Evolutionary conservation across 1,140 invertebrate species (phyloP), one percentile per base, ranked within the genome.

Genomic region (Druon quercuslanigerum): DNA sequence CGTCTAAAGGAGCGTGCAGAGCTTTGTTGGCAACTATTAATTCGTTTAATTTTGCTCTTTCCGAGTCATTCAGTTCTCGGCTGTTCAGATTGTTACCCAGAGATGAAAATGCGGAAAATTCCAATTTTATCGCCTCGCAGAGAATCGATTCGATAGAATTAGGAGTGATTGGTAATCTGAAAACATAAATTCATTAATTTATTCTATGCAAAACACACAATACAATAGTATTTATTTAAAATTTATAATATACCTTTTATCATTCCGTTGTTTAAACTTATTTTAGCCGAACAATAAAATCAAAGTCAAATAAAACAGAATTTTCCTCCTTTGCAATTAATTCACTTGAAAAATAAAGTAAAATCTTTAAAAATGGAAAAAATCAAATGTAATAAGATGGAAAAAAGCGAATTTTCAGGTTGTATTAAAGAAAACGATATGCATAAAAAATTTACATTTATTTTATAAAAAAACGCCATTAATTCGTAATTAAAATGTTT

Each of bases 21-120:
- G 96, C 95, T 90, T 96, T 96, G 87, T 96, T 96, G 1, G 96
- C 96, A 3, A 96, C 92, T 60, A 97, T 95, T 17, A 98, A 89
- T 88, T 98, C 96, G 80, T 96, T 95, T 52, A 98, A 87, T 89
- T 97, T 97, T 13, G 94, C 94, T 82, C 94, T 92, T 89, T 97
- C 96, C 13, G 95, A 94, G 87, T 96, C 95, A 87, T 97, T 97
- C 4, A 97, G 91, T 87, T 96, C 94, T 56, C 94, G 92, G 14
- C 93, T 94, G 5, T 92, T 94, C 76, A 92, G 92, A 83, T 92
- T 92, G 80, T 92, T 92, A 51, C 92, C 92, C 17, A 93, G 91
- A 19, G 93, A 88, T 0, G 94, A 93, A 25, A 94, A 95, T 0
- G 94, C 93, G 80, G 95, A 94, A 90, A 95, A 97, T 89, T 97